phyloP scores from a whole-genome alignment of 1,140 invertebrate species.

The Hyphantria cunea region DNA sequence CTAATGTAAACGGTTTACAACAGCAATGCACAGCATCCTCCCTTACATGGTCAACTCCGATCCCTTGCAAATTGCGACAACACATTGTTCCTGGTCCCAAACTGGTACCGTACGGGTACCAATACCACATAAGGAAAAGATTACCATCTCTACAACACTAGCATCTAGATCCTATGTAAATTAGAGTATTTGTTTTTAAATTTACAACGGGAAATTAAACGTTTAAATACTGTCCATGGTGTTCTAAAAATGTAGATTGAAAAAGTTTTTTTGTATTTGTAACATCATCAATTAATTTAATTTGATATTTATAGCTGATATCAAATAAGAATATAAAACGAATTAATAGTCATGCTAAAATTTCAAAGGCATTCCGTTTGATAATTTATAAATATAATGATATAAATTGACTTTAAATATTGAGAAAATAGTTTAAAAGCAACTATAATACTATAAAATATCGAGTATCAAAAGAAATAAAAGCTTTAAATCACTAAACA shows the following conservation, averaged over 20 bases:
- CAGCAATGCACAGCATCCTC: slow-evolving; percentile 8
- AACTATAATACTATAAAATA: slow-evolving; percentile 21
- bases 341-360: slow-evolving; percentile 2
- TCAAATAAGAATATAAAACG: slow-evolving; percentile 8
- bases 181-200: slow-evolving; percentile 14
- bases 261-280: neutral
- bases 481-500: slow-evolving; percentile 51
- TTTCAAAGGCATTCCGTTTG: slow-evolving; percentile 22
- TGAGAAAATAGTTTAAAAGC: slow-evolving; percentile 17
- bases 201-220: slow-evolving; percentile 4
- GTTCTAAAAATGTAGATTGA: neutral
- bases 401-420: slow-evolving; percentile 19
- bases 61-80: slow-evolving; percentile 68
- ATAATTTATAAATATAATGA: slow-evolving; percentile 25
- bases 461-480: slow-evolving; percentile 40
- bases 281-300: slow-evolving; percentile 3
- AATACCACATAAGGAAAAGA: slow-evolving; percentile 21
- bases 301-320: slow-evolving; percentile 9
- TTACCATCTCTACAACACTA: slow-evolving; percentile 26
- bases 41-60: slow-evolving; percentile 55
- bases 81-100: slow-evolving; percentile 55
- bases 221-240: neutral
- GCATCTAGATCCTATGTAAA: slow-evolving; percentile 25
- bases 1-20: slow-evolving; percentile 22
- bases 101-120: slow-evolving; percentile 31